Evolutionary conservation across 1,140 invertebrate species (phyloP).

Genomic region (Sipha flava): DNA sequence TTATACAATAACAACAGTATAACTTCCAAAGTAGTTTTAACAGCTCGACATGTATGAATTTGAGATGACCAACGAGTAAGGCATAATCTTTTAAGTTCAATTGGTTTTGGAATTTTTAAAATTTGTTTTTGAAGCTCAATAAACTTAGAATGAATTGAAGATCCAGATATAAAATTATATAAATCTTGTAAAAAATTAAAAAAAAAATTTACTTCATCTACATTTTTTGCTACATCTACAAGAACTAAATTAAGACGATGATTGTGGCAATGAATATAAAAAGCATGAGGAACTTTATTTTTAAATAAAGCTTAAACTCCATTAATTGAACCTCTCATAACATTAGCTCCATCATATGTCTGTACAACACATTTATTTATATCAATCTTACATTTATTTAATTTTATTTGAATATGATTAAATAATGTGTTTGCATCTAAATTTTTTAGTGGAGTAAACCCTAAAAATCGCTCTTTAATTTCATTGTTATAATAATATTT

Average conservation of each 20-base stretch:
- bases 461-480: background rate
- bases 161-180: constrained; percentile 5
- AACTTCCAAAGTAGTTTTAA: no score
- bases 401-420: background rate
- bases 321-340: background rate
- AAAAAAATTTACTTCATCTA: background rate
- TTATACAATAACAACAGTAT: background rate
- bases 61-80: background rate
- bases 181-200: background rate
- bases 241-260: background rate
- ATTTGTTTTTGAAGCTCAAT: constrained; percentile 17
- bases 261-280: background rate
- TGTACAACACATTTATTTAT: background rate
- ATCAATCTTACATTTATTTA: constrained; percentile 5
- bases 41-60: background rate
- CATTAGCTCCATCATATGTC: background rate
- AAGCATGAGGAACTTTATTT: background rate
- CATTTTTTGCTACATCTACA: constrained; percentile 6
- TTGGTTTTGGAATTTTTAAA: background rate
- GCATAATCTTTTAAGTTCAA: background rate
- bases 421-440: background rate
- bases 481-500: background rate
- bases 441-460: background rate
- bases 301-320: background rate
- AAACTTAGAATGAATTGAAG: background rate